A percentile compares a stretch with the other conserved stretches of the same genome.
These are phyloP conservation scores for Caenorhabditis uteleia DNA, from an alignment of 2,888 invertebrate genomes.

Conservation along the genomic window DNA sequence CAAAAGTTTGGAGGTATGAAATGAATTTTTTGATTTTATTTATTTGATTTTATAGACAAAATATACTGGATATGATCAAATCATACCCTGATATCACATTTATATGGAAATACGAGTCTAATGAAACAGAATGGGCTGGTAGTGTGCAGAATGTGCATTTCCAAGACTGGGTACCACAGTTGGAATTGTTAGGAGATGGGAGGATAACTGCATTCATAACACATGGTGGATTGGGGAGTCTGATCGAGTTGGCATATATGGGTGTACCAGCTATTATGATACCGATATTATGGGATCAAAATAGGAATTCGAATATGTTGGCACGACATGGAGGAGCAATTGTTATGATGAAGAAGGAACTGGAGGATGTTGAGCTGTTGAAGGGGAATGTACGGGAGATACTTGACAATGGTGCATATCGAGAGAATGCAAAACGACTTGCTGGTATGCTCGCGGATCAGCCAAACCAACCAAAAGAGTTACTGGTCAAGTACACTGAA, in stretches of 20 bases:
- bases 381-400: conserved; percentile 7
- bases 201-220: conserved; percentile 21
- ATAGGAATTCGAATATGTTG: conserved; percentile 35
- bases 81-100: conserved; percentile 22
- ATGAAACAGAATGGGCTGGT: conserved; percentile 12
- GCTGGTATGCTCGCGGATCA: conserved; percentile 13
- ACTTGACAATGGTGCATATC: conserved; percentile 8
- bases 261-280: conserved; percentile 32
- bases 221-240: conserved; percentile 28
- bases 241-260: conserved; percentile 19
- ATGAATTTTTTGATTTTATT: too few relatives aligned
- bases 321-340: conserved; percentile 20
- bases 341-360: conserved; percentile 24
- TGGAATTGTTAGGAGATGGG: conserved; percentile 16
- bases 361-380: conserved; percentile 13
- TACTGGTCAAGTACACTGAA: conserved; percentile 17
- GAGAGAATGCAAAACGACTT: conserved; percentile 6
- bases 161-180: conserved; percentile 31
- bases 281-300: conserved; percentile 41
- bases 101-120: conserved; percentile 37
- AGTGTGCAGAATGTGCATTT: conserved; percentile 16
- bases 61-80: conserved; percentile 5
- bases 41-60: too few relatives aligned
- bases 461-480: conserved; percentile 16
- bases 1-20: background rate